phyloP scores from a whole-genome alignment of 2,888 invertebrate species.

The Busseola fusca region DNA sequence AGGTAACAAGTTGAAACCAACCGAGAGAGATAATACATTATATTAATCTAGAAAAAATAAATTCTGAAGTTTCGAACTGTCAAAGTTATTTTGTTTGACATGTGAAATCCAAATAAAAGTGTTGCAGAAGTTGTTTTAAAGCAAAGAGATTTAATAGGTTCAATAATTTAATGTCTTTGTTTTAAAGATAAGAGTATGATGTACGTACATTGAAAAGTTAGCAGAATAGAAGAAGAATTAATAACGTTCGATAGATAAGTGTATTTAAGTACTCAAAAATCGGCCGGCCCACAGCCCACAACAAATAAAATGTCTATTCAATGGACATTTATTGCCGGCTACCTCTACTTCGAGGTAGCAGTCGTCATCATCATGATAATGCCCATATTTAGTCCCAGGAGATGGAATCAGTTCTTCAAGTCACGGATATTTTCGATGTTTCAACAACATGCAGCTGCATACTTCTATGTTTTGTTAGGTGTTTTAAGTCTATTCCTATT shows the following conservation, averaged over 20 bases:
- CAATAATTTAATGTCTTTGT: no score
- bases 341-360: constrained; percentile 92
- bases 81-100: constrained; percentile 19
- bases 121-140: background rate
- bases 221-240: background rate
- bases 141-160: no score
- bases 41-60: constrained; percentile 3
- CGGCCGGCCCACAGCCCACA: constrained; percentile 18
- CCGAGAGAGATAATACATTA: constrained; percentile 1
- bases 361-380: constrained; percentile 90
- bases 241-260: background rate
- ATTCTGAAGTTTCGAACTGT: background rate
- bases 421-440: constrained; percentile 91
- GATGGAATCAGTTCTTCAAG: constrained; percentile 93
- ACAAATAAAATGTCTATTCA: constrained; percentile 92
- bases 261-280: constrained; percentile 10
- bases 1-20: background rate
- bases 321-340: constrained; percentile 93
- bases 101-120: background rate
- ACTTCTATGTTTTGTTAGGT: constrained; percentile 90
- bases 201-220: background rate
- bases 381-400: constrained; percentile 92
- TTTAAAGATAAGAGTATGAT: background rate
- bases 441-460: constrained; percentile 90
- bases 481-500: constrained; percentile 91